phyloP scores from a whole-genome alignment of 2,888 invertebrate genomes.

The Parnassius mnemosyne region DNA sequence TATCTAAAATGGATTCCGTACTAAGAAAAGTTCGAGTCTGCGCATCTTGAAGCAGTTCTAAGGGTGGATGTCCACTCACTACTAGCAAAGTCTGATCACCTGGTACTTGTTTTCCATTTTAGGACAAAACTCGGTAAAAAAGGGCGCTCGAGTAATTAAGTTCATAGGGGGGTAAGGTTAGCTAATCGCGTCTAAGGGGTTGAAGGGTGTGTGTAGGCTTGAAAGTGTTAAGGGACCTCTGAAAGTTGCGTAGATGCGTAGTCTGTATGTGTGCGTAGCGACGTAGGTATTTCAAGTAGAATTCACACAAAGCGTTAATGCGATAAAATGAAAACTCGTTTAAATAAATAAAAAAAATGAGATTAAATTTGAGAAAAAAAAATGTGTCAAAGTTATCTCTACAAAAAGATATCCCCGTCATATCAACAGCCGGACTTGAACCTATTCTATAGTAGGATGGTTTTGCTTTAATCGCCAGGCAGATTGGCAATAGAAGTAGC shows the following conservation, averaged over 20 bases:
- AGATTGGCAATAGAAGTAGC: too few species aligned
- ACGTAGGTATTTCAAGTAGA: neutral
- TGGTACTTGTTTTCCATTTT: slow-evolving; percentile 80
- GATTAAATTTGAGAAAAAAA: too few species aligned
- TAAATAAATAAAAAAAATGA: too few species aligned
- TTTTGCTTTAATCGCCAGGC: too few species aligned
- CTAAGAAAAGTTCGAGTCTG: slow-evolving; percentile 68
- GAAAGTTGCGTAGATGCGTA: neutral
- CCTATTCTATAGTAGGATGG: too few species aligned
- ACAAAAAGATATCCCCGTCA: too few species aligned
- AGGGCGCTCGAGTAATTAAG: slow-evolving; percentile 56
- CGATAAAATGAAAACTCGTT: too few species aligned
- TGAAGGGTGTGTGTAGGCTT: slow-evolving; percentile 14
- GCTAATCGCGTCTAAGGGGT: slow-evolving; percentile 10
- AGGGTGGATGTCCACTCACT: slow-evolving; percentile 66
- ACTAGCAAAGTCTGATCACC: slow-evolving; percentile 55
- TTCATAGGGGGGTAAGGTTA: slow-evolving; percentile 4
- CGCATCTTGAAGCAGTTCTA: slow-evolving; percentile 67
- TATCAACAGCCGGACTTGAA: too few species aligned
- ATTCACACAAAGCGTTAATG: too few species aligned
- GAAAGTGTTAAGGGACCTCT: slow-evolving; percentile 1
- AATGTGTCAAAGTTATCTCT: too few species aligned
- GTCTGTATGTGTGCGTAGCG: slow-evolving; percentile 1
- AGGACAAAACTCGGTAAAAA: slow-evolving; percentile 80
- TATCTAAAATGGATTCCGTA: slow-evolving; percentile 49